phyloP scores from a whole-genome alignment of 2,113 vertebrate species.

The Thalassoma bifasciatum region DNA sequence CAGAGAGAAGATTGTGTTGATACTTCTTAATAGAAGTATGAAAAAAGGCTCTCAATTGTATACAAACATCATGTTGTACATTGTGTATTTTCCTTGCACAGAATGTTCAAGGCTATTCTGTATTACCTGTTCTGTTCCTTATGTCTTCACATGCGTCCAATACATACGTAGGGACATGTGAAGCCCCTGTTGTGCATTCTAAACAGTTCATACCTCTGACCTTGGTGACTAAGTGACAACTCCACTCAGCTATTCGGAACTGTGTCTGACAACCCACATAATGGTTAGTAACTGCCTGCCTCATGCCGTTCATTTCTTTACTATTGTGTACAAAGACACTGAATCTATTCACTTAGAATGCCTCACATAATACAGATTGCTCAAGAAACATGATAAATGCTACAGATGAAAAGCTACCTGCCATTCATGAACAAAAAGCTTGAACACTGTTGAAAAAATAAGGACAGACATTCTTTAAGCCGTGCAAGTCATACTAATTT shows the following conservation, averaged over 20 bases:
- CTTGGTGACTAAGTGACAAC: conserved; percentile 42
- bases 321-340: background rate
- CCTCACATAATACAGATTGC: background rate
- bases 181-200: background rate
- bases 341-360: conserved; percentile 21
- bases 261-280: conserved; percentile 33
- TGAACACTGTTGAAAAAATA: background rate
- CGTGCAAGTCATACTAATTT: background rate
- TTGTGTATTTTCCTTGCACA: background rate
- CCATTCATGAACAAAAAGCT: background rate
- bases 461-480: background rate
- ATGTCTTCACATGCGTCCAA: background rate
- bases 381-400: background rate
- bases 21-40: no score
- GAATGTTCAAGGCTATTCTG: background rate
- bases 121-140: background rate
- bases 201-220: conserved; percentile 24
- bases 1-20: no score
- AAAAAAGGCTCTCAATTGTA: background rate
- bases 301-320: background rate
- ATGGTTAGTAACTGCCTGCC: conserved; percentile 30
- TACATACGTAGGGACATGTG: background rate
- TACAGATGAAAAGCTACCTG: background rate
- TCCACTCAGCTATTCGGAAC: conserved; percentile 41
- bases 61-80: background rate